phyloP scores from a whole-genome alignment of 2,113 vertebrate genomes.

The cattle (Bos taurus) region DNA sequence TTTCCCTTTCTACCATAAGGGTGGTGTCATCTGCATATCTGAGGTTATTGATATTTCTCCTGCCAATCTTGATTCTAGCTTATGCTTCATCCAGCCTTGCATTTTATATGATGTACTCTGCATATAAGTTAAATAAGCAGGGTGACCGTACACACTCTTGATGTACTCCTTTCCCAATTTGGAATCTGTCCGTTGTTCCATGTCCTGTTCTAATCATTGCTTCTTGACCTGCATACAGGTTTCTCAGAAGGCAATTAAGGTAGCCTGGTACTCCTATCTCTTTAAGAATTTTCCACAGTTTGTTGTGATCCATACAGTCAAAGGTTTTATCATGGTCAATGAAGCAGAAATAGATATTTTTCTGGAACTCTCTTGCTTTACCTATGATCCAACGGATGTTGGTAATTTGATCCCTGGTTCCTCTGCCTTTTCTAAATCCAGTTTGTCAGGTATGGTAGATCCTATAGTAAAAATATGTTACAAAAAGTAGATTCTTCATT shows the following conservation, averaged over 20 bases:
- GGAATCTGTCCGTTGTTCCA: not conserved
- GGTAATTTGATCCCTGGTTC: not conserved
- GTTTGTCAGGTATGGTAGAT: not conserved
- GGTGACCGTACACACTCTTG: not conserved
- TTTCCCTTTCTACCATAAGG: not conserved
- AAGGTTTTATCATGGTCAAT: not conserved
- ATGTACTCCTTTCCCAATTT: not conserved
- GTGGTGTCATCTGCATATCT: not conserved
- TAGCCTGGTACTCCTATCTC: not conserved
- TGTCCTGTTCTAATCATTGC: not conserved
- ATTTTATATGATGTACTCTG: not conserved
- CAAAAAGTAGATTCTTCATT: not conserved
- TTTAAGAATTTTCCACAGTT: not conserved
- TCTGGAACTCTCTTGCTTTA: not conserved
- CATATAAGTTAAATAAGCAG: not conserved
- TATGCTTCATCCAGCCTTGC: not conserved
- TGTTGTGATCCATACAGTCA: not conserved
- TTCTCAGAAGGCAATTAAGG: not conserved
- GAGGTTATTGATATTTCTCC: not conserved
- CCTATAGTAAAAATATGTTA: not conserved
- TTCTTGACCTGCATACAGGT: not conserved
- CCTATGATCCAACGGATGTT: not conserved
- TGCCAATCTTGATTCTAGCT: not conserved
- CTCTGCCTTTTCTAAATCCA: not conserved
- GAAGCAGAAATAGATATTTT: not conserved